These are phyloP conservation scores for Acropternis orthonyx DNA, from an alignment of 2,797 vertebrate genomes.

Conservation along the genomic window DNA sequence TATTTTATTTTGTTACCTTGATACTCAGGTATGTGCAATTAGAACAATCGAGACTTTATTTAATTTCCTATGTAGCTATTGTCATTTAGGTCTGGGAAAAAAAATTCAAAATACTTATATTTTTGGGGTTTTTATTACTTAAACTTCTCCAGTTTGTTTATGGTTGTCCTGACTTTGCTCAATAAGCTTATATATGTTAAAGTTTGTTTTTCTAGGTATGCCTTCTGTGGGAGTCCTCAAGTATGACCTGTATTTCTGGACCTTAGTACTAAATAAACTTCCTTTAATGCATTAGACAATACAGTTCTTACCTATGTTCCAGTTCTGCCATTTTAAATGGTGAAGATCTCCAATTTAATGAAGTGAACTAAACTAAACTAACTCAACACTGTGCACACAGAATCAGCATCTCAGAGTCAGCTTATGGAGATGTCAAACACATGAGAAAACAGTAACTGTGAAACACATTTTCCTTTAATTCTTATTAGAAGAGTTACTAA, in stretches of 20 bases:
- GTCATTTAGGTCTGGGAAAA: background rate
- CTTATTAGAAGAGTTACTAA: background rate
- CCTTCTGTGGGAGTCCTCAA: background rate
- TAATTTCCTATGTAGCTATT: background rate
- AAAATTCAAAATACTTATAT: background rate
- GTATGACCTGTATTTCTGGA: background rate
- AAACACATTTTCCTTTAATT: background rate
- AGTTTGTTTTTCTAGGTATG: background rate
- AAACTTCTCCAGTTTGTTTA: background rate
- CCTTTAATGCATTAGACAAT: background rate
- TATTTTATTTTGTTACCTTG: background rate
- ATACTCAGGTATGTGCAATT: background rate
- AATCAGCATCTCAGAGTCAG: background rate
- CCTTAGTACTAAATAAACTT: background rate
- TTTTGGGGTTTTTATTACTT: background rate
- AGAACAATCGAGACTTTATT: background rate
- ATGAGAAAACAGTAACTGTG: background rate
- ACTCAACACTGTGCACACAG: background rate
- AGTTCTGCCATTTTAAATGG: background rate
- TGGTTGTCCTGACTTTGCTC: background rate
- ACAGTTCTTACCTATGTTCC: background rate
- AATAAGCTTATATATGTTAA: background rate
- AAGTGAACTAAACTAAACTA: background rate
- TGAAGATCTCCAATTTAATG: background rate
- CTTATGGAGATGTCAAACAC: accelerated